phyloP scores from a whole-genome alignment of 2,113 vertebrate species.

The Puffinus mauretanicus region DNA sequence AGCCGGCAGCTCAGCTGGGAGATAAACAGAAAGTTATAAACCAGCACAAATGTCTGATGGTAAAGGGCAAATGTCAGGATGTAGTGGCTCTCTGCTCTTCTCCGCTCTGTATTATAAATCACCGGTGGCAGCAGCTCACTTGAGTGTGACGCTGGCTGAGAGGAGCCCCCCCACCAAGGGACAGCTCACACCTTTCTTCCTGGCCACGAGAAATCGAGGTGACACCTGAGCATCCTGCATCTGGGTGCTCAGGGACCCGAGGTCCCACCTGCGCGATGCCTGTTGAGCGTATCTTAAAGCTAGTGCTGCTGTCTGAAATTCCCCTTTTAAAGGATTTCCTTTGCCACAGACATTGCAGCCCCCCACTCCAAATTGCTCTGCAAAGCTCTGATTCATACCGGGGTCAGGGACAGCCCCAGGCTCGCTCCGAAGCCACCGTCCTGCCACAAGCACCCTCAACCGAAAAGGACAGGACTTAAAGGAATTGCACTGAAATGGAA shows the following conservation, averaged over 20 bases:
- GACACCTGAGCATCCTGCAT: background rate
- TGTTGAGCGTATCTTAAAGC: background rate
- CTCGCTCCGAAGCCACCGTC: background rate
- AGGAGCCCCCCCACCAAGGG: background rate
- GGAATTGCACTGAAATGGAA: background rate
- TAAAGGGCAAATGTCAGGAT: background rate
- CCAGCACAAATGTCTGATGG: background rate
- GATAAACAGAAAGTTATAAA: background rate
- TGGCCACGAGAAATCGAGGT: background rate
- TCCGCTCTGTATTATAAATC: background rate
- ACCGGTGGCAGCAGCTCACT: background rate
- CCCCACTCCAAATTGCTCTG: rapidly evolving
- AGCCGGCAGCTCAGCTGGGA: background rate
- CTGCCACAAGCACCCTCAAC: background rate
- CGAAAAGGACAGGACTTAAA: background rate
- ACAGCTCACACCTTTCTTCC: background rate
- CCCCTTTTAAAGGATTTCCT: background rate
- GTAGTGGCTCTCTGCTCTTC: background rate
- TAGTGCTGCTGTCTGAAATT: background rate
- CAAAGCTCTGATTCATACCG: background rate
- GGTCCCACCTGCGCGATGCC: background rate
- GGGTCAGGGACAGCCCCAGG: background rate
- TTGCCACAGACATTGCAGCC: background rate
- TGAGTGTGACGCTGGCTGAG: background rate
- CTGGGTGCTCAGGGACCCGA: rapidly evolving